Percentiles rank a stretch among this genome's conserved stretches.
Conservation (phyloP, 1,140 invertebrate genomes). For the Drosophila willistoni region DNA sequence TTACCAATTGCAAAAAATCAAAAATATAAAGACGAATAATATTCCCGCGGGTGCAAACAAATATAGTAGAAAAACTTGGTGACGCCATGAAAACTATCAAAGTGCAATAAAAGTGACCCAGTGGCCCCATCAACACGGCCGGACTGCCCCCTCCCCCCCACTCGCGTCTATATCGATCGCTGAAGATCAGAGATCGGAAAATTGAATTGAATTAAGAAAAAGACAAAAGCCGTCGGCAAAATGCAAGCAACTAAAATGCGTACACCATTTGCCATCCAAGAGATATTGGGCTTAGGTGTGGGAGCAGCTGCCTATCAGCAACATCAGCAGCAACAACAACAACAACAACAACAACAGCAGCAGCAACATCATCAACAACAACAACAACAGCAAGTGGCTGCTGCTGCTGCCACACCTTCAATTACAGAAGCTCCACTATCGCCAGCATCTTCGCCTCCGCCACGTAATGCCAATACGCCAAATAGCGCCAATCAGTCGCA, state of each 20-base stretch:
- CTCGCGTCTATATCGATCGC: no score
- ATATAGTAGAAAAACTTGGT: neutral
- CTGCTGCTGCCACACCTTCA: constrained; percentile 62
- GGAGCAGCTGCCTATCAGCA: constrained; percentile 83
- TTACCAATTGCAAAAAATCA: neutral
- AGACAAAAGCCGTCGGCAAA: constrained; percentile 62
- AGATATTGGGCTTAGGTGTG: constrained; percentile 91
- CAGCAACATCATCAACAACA: constrained; percentile 63
- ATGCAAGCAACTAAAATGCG: constrained; percentile 84
- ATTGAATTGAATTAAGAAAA: neutral
- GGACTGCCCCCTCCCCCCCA: no score
- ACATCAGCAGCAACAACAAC: constrained; percentile 60
- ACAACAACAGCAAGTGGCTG: constrained; percentile 53
- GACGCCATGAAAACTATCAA: constrained; percentile 18
- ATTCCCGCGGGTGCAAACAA: neutral
- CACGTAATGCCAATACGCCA: constrained; percentile 59
- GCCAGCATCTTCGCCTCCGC: constrained; percentile 68
- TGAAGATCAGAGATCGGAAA: no score
- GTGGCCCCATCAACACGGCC: neutral
- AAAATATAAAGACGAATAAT: neutral
- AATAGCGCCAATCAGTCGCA: constrained; percentile 45
- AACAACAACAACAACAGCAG: constrained; percentile 55
- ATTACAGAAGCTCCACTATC: constrained; percentile 60
- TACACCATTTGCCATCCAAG: constrained; percentile 95
- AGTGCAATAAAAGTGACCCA: constrained; percentile 28